These are phyloP conservation scores for Batillaria attramentaria DNA, from an alignment of 1,140 invertebrate species.

Conservation along the genomic window DNA sequence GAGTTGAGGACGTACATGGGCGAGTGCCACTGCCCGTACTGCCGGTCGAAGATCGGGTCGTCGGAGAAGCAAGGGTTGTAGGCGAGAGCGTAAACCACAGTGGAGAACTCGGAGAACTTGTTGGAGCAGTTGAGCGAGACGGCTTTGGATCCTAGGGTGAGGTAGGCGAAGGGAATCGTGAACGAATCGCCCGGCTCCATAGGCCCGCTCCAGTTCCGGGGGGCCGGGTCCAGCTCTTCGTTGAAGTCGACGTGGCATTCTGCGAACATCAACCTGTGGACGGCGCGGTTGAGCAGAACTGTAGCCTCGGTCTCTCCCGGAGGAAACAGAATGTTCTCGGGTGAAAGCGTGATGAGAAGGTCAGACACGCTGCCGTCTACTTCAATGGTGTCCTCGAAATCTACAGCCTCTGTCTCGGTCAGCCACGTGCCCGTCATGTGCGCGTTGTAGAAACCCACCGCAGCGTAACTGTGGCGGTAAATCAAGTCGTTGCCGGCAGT, in stretches of 20 bases:
- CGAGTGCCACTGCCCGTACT: neutral
- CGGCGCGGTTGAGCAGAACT: neutral
- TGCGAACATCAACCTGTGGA: neutral
- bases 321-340: neutral
- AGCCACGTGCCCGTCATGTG: neutral
- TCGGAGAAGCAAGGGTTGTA: neutral
- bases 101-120: neutral
- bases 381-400: neutral
- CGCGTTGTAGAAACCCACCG: neutral
- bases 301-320: neutral
- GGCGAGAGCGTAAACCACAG: neutral
- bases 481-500: neutral
- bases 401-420: neutral
- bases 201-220: too few species aligned
- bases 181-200: neutral
- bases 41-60: slow-evolving; percentile 13
- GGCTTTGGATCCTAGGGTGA: neutral
- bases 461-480: neutral
- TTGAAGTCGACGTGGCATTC: neutral
- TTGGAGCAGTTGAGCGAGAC: slow-evolving; percentile 7
- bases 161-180: neutral
- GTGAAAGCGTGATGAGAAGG: neutral
- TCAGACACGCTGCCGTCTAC: neutral
- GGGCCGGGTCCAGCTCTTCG: neutral
- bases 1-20: slow-evolving; percentile 7